Conservation (phyloP, 2,113 vertebrate genomes). For the Paramormyrops kingsleyae region DNA sequence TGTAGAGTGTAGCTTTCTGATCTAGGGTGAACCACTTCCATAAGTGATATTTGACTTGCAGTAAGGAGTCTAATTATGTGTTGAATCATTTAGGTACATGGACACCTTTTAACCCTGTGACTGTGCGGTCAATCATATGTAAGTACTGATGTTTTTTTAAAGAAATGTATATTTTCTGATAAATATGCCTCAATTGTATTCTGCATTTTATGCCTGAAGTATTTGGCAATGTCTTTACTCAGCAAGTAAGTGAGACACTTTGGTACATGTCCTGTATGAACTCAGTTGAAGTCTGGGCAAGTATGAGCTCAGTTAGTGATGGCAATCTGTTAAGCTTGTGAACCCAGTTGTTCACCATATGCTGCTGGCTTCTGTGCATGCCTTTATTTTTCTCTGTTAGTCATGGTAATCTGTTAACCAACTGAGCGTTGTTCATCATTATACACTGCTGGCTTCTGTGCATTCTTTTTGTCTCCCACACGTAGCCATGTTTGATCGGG, state of each 20-base stretch:
- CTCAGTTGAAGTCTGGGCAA: no score
- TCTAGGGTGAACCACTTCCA: not conserved
- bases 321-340: not conserved
- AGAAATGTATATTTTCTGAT: not conserved
- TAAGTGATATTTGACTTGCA: not conserved
- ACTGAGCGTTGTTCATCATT: not conserved
- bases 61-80: not conserved
- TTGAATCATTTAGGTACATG: slow-evolving; percentile 74
- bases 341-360: not conserved
- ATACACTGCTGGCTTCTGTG: not conserved
- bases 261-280: not conserved
- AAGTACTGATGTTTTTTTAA: slow-evolving; percentile 50
- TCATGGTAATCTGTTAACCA: not conserved
- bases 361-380: not conserved
- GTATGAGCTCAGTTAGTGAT: not conserved
- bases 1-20: not conserved
- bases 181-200: not conserved
- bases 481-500: slow-evolving; percentile 95
- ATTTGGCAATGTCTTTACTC: not conserved
- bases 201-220: not conserved
- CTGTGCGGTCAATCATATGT: slow-evolving; percentile 91
- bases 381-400: not conserved
- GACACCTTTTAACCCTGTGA: slow-evolving; percentile 96
- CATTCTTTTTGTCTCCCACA: not conserved
- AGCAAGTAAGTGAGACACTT: not conserved